phyloP scores from a whole-genome alignment of 1,140 invertebrate species.

The Potamilus streckersoni region DNA sequence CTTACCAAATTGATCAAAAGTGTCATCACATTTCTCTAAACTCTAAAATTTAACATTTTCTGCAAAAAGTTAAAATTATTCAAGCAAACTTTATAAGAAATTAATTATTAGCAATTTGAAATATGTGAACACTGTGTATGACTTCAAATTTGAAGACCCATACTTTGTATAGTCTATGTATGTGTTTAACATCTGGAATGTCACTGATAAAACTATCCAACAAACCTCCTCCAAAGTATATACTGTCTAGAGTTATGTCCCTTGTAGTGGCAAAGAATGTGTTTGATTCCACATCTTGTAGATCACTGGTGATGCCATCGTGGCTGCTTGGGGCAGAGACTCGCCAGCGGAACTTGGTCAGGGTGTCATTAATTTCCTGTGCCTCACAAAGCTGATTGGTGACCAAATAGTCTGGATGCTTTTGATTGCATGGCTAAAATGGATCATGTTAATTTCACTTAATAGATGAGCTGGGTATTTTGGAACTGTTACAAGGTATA shows the following conservation, averaged over 20 bases:
- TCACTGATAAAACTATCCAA: neutral
- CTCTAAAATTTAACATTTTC: too few relatives aligned
- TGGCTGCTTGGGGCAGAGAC: conserved; percentile 58
- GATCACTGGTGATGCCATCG: conserved; percentile 54
- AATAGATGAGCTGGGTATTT: neutral
- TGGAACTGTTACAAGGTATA: too few relatives aligned
- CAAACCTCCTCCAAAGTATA: conserved; percentile 66
- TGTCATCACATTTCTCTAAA: too few relatives aligned
- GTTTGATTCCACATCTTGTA: conserved; percentile 60
- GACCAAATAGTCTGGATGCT: conserved; percentile 63
- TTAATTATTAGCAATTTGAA: too few relatives aligned
- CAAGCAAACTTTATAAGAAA: too few relatives aligned
- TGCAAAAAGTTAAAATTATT: too few relatives aligned
- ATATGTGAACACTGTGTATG: too few relatives aligned
- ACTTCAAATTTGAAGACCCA: too few relatives aligned
- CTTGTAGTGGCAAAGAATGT: conserved; percentile 66
- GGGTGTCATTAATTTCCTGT: conserved; percentile 64
- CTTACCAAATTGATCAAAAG: too few relatives aligned
- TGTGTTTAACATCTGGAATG: neutral
- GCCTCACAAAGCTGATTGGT: conserved; percentile 57
- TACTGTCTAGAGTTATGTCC: conserved; percentile 65
- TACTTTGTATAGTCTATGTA: too few relatives aligned
- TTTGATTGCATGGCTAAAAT: conserved; percentile 66
- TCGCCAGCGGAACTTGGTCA: conserved; percentile 65
- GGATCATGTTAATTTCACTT: neutral